phyloP scores from a whole-genome alignment of 2,113 vertebrate species.

The Amia ocellicauda region DNA sequence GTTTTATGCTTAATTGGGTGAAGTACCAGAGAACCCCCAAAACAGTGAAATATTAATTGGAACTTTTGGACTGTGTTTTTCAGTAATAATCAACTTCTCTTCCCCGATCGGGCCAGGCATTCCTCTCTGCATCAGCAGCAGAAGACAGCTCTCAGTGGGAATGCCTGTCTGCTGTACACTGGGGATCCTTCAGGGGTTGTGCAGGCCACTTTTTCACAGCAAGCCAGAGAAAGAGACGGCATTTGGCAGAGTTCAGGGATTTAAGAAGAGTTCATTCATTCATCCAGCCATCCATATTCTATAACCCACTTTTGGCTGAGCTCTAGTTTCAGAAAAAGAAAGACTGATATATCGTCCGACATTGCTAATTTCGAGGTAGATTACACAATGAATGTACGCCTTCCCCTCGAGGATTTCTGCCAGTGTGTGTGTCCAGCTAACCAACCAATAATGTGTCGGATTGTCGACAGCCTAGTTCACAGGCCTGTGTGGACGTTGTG shows the following conservation, averaged over 20 bases:
- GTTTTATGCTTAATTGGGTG: neutral
- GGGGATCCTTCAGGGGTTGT: neutral
- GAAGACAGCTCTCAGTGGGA: conserved; percentile 2
- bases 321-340: neutral
- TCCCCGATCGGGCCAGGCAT: neutral
- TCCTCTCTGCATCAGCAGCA: neutral
- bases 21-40: neutral
- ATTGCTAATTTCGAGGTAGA: conserved; percentile 13
- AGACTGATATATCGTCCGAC: neutral
- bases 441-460: neutral
- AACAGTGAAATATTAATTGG: conserved; percentile 10
- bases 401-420: conserved; percentile 3
- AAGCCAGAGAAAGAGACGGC: neutral
- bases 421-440: neutral
- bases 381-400: conserved; percentile 9
- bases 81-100: conserved; percentile 1
- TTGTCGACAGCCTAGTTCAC: neutral
- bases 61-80: conserved; percentile 2
- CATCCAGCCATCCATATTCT: neutral
- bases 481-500: too few species aligned
- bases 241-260: neutral
- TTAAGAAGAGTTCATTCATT: neutral
- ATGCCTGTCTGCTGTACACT: neutral
- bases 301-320: neutral
- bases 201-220: neutral